Percentiles rank a stretch among this genome's conserved stretches.
phyloP scores from a whole-genome alignment of 2,113 vertebrate genomes.

The Pongo abelii region DNA sequence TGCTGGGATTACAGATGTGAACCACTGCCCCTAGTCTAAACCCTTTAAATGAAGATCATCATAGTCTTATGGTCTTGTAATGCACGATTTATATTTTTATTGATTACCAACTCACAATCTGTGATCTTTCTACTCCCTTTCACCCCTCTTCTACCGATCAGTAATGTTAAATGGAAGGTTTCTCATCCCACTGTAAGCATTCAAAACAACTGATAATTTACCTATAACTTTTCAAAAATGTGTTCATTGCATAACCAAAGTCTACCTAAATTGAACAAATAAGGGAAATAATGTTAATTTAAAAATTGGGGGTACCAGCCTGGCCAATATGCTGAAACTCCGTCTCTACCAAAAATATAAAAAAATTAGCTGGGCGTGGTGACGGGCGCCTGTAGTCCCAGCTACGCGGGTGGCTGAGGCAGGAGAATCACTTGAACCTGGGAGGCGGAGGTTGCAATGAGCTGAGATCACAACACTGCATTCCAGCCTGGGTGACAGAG shows the following conservation, averaged over 20 bases:
- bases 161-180: neutral
- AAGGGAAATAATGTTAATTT: neutral
- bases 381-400: too few relatives aligned
- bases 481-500: too few relatives aligned
- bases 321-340: too few relatives aligned
- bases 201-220: neutral
- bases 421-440: too few relatives aligned
- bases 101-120: neutral
- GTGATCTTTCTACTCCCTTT: neutral
- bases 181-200: neutral
- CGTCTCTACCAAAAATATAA: too few relatives aligned
- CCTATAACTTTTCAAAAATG: neutral
- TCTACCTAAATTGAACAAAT: neutral
- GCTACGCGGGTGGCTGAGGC: too few relatives aligned
- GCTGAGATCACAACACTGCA: too few relatives aligned
- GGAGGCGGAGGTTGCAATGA: too few relatives aligned
- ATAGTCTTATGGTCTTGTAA: neutral
- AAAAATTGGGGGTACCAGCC: neutral
- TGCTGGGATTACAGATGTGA: too few relatives aligned
- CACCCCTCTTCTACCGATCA: neutral
- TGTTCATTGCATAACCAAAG: neutral
- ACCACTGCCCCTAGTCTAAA: neutral
- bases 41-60: conserved; percentile 14
- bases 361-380: too few relatives aligned
- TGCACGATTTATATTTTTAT: neutral